A percentile compares a stretch with the other conserved stretches of the same genome.
Evolutionary conservation across 2,888 invertebrate genomes (phyloP).

Genomic region (Trachelus tabidus): DNA sequence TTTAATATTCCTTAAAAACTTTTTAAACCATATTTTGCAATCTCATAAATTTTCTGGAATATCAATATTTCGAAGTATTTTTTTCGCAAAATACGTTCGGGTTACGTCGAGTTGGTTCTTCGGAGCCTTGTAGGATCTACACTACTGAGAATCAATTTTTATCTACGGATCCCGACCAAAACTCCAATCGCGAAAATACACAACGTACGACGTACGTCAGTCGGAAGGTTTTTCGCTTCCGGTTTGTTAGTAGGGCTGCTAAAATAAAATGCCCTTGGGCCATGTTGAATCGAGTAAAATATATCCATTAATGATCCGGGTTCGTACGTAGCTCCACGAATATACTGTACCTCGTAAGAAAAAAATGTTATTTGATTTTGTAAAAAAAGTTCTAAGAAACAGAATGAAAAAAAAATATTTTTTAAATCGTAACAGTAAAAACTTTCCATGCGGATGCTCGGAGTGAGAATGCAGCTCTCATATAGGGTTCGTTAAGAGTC

Average conservation of each 20-base stretch:
- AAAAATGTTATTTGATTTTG: neutral
- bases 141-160: neutral
- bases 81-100: neutral
- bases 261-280: conserved; percentile 24
- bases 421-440: neutral
- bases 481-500: neutral
- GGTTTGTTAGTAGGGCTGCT: conserved; percentile 15
- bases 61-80: no score
- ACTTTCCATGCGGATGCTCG: neutral
- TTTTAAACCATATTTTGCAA: no score
- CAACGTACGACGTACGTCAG: neutral
- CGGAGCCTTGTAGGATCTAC: neutral
- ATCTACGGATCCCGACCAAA: neutral
- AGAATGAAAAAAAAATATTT: neutral
- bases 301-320: neutral
- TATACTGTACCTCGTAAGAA: neutral
- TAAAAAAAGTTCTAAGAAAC: neutral
- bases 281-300: conserved; percentile 6
- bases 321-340: neutral
- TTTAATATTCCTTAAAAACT: no score
- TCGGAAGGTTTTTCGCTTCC: neutral
- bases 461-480: neutral
- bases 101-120: neutral
- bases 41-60: no score
- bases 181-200: neutral